Base-by-base conservation (phyloP, 2,888 invertebrate genomes). In the Auanema freiburgensis region DNA sequence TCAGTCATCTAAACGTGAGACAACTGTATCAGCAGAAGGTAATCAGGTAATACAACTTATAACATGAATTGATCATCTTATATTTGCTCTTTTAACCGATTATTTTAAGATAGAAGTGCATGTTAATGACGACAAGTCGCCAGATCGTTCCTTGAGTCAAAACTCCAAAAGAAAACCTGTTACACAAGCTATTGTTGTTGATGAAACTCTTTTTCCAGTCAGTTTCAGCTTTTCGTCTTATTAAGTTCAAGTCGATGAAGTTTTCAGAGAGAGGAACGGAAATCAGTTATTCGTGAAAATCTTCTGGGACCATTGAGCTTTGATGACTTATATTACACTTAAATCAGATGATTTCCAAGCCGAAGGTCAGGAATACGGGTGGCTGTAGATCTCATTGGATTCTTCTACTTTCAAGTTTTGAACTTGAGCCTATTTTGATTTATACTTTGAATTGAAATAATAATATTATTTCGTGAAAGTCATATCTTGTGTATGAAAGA, bases 291-390 rank as follows among this genome's bases (percentile, higher is more conserved):
- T 40, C 69, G 81, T 1, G 75, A 78, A 52, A 81, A 81, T 61
- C 69, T 81, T 24, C 68, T 81, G 11, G 81, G 81, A 14, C 79
- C 80, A 24, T 63, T 81, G 16, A 67, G 72, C 23, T 81, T 79
- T 59, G 81, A 81, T 60, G 81, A 81, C 55, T 66, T 81, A 56
- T 74, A 81, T 61, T 81, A 81, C 59, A 80, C 80, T 52, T 79
- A 53, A 68, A 57, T 62, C 33, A 33, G 33, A 33, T 33, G 33
- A 33, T 33, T 33, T 33, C 8, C 33, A 8, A 33, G 33, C 8
- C 33, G 8, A 33, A 33, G 33, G 8, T 33, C 33, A 5, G 33
- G 33, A 33, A 33, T 33, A 33, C 33, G 33, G 33, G 33, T 33
- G 33, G 33, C 33, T 33, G 33, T 33, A 33, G 33, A 33, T 33